phyloP scores from a whole-genome alignment of 2,888 invertebrate species.

The Sinopyrophorus schimmeli region DNA sequence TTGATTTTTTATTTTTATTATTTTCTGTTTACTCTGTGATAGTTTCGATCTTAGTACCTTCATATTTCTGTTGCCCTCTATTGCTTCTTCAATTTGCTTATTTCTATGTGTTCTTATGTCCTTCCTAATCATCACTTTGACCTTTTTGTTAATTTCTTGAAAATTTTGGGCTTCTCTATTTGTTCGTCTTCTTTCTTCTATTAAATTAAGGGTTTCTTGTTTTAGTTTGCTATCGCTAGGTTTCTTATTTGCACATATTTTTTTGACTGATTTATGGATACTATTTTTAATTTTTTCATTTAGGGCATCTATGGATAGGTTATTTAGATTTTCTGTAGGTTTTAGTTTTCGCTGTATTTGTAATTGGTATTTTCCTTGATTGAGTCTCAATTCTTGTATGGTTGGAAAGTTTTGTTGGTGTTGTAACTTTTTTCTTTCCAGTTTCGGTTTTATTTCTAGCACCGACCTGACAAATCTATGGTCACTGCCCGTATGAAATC shows the following conservation, averaged over 20 bases:
- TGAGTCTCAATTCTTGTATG: too few relatives aligned
- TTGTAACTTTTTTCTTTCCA: neutral
- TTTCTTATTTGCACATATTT: constrained; percentile 3
- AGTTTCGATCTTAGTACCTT: constrained; percentile 8
- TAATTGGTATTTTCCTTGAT: too few relatives aligned
- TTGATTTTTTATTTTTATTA: constrained; percentile 5
- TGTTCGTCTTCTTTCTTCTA: neutral
- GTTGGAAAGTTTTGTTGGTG: too few relatives aligned
- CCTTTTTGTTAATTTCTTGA: neutral
- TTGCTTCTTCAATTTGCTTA: neutral
- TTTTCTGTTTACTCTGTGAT: neutral
- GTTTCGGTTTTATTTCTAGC: neutral
- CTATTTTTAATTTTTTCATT: too few relatives aligned
- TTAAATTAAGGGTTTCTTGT: neutral
- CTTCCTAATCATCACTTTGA: neutral
- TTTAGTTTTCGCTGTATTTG: too few relatives aligned
- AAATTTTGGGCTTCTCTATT: neutral
- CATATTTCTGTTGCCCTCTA: constrained; percentile 4
- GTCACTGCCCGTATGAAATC: neutral
- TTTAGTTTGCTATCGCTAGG: neutral
- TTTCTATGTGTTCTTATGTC: neutral
- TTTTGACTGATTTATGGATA: too few relatives aligned
- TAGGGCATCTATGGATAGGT: too few relatives aligned
- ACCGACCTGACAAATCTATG: too few relatives aligned
- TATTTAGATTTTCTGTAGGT: too few relatives aligned